A percentile compares a stretch with the other conserved stretches of the same genome.
phyloP scores from a whole-genome alignment of 2,888 invertebrate genomes.

The Beris chalybata region DNA sequence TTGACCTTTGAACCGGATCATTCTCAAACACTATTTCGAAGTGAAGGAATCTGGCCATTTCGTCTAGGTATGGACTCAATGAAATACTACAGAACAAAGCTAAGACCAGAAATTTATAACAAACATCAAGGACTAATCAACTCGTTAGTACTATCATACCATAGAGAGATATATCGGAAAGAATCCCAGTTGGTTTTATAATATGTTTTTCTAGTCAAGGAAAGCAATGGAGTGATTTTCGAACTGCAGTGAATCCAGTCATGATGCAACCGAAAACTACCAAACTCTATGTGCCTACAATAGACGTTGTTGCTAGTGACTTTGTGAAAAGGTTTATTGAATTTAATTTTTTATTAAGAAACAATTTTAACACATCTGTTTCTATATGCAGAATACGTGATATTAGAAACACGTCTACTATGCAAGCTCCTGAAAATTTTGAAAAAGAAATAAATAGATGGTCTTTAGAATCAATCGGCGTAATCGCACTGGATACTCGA shows the following conservation, averaged over 20 bases:
- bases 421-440: slow-evolving; percentile 53
- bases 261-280: slow-evolving; percentile 65
- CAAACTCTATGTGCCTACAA: slow-evolving; percentile 58
- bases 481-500: slow-evolving; percentile 47
- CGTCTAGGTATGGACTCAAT: slow-evolving; percentile 56
- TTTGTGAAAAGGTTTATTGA: slow-evolving; percentile 6
- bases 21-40: slow-evolving; percentile 55
- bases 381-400: slow-evolving; percentile 8
- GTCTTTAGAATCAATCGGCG: slow-evolving; percentile 58
- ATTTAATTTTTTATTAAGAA: too few species aligned
- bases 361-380: too few species aligned
- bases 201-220: slow-evolving; percentile 57
- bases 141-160: not conserved
- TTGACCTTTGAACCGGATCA: slow-evolving; percentile 60
- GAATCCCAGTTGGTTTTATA: too few species aligned
- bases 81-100: slow-evolving; percentile 53
- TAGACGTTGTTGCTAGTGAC: slow-evolving; percentile 47
- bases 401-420: slow-evolving; percentile 35
- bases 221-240: slow-evolving; percentile 66
- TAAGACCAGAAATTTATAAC: slow-evolving; percentile 47
- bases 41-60: slow-evolving; percentile 58
- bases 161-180: too few species aligned
- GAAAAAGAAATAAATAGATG: slow-evolving; percentile 58
- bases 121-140: slow-evolving; percentile 39
- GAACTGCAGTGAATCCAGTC: slow-evolving; percentile 68